Evolutionary conservation across 2,113 vertebrate genomes (phyloP).

Genomic region (Vombatus ursinus): DNA sequence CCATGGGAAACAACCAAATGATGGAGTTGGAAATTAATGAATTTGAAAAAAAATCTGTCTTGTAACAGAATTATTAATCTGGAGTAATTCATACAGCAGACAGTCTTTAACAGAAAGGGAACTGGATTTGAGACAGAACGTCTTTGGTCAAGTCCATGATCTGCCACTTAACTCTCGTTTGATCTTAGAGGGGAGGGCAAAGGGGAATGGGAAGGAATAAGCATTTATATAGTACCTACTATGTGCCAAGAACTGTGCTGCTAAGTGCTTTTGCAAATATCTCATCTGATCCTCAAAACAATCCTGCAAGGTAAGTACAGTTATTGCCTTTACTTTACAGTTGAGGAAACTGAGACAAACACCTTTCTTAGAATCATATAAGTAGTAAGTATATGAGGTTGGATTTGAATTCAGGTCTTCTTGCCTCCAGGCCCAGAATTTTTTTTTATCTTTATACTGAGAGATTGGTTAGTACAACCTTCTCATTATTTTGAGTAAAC

Average conservation of each 20-base stretch:
- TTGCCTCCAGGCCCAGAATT: neutral
- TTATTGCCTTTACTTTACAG: neutral
- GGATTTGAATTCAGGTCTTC: neutral
- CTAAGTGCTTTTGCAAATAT: neutral
- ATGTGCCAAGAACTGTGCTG: neutral
- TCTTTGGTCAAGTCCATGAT: neutral
- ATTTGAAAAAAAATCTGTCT: neutral
- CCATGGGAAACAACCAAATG: neutral
- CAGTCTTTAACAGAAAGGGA: neutral
- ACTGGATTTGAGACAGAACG: neutral
- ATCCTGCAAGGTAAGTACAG: neutral
- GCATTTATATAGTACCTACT: neutral
- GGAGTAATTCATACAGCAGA: neutral
- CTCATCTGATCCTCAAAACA: neutral
- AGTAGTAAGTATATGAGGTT: neutral
- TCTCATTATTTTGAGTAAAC: neutral
- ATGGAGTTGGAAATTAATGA: neutral
- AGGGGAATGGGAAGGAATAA: neutral
- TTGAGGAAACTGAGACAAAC: neutral
- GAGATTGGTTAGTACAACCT: no score
- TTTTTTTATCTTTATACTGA: neutral
- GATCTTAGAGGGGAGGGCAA: neutral
- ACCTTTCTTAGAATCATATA: neutral
- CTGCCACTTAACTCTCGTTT: neutral
- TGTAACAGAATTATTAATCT: neutral